Evolutionary conservation across 2,113 vertebrate genomes (phyloP).

Genomic region (Rutilus rutilus): DNA sequence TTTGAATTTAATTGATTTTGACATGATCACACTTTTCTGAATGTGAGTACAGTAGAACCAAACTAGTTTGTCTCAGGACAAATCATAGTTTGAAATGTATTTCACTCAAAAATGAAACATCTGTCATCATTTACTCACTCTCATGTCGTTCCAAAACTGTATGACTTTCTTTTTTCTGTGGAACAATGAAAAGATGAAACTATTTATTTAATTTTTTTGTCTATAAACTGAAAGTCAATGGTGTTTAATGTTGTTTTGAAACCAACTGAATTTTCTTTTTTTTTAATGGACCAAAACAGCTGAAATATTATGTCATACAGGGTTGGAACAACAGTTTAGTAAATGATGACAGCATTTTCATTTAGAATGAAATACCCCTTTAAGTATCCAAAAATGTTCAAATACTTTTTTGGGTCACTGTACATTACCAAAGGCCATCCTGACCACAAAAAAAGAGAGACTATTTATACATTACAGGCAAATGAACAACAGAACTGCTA

Average conservation of each 20-base stretch:
- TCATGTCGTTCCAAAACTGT: not conserved
- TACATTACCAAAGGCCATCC: constrained; percentile 11
- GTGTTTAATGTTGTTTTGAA: not conserved
- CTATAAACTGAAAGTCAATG: not conserved
- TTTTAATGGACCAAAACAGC: not conserved
- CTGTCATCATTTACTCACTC: constrained; percentile 7
- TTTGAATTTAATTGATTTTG: not conserved
- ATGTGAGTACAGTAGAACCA: not conserved
- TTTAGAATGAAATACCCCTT: not conserved
- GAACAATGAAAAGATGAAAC: not conserved
- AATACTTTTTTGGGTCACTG: constrained; percentile 1
- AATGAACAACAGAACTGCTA: constrained; percentile 11
- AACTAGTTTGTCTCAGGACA: not conserved
- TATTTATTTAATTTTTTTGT: not conserved
- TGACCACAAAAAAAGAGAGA: not conserved
- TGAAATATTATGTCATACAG: not conserved
- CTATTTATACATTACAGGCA: constrained; percentile 20
- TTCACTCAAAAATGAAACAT: not conserved
- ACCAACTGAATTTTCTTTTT: not conserved
- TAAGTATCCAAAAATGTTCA: not conserved
- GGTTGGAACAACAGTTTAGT: not conserved
- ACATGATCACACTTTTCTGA: not conserved
- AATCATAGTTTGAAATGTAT: not conserved
- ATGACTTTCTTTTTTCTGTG: not conserved
- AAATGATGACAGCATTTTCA: not conserved